Evolutionary conservation across 1,140 invertebrate species (phyloP), one percentile per base, ranked within the genome.

Genomic region (Phortica variegata): DNA sequence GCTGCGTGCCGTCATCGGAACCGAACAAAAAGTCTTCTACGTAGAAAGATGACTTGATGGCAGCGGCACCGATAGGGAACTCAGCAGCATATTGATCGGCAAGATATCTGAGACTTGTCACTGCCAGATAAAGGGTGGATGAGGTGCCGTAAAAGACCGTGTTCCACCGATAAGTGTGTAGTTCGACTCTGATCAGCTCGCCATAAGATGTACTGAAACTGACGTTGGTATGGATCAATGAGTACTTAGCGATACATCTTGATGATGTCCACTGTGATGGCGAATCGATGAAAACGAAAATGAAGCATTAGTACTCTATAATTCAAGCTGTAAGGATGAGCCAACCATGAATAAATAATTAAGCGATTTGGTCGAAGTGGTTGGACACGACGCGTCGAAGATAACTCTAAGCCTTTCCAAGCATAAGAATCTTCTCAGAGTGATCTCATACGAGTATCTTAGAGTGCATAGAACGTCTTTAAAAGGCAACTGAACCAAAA

Each of bases 101-200:
- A 65, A 71, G 26, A 76, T 70, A 45, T 72, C 77, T 13, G 71
- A 75, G 1, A 77, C 47, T 3, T 55, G 70, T 13, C 49, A 42
- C 16, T 75, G 49, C 48, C 45, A 23, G 38, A 36, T 74, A 15
- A 31, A 52, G 10, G 45, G 19, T 8, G 68, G 21, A 21, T 20
- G 17, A n/a, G n/a, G n/a, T n/a, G n/a, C n/a, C n/a, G n/a, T n/a
- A n/a, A n/a, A n/a, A n/a, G n/a, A n/a, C n/a, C n/a, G n/a, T n/a
- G n/a, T n/a, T n/a, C n/a, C n/a, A n/a, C n/a, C n/a, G n/a, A n/a
- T n/a, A n/a, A n/a, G n/a, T n/a, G n/a, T n/a, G n/a, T n/a, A n/a
- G n/a, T n/a, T n/a, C n/a, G n/a, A n/a, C n/a, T n/a, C n/a, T n/a
- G n/a, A n/a, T n/a, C n/a, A n/a, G n/a, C n/a, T n/a, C n/a, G n/a